Evolutionary conservation across 2,113 vertebrate species (phyloP), one percentile per base, ranked within the genome.

Genomic region (Recurvirostra avosetta): DNA sequence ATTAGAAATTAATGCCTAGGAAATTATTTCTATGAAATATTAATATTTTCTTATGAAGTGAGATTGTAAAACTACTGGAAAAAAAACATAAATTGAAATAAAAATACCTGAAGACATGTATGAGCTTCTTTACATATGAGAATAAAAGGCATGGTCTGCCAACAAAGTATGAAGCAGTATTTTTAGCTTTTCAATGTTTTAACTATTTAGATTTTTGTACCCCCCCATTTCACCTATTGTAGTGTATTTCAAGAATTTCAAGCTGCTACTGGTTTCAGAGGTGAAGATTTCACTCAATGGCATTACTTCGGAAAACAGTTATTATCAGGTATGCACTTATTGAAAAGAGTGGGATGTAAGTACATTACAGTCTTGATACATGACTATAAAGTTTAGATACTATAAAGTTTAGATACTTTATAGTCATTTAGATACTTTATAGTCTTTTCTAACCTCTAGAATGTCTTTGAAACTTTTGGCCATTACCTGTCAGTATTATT

Each of bases 201-300:
- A 82, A 58, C 8, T 22, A 38, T 12, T n/a, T 5, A 38, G 5
- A 70, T 32, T 11, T 73, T 40, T 36, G 10, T 70, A 72, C 3
- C 0, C 1, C 1, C 1, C 9, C 9, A 16, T 4, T 62, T 62
- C 27, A 61, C 8, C 15, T 43, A 8, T 55, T 47, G 78, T 56
- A 40, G 61, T 55, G 34, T 63, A 50, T 56, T 43, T 80, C 25
- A 55, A 50, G 8, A 59, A 72, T 76, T 86, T 76, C 6, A 47
- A 68, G 32, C 11, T 25, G 23, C 3, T 76, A 19, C 20, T 72
- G 14, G 2, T 49, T 61, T 73, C 38, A 53, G 22, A 87, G 11
- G 2, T 65, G 34, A 76, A 65, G 8, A 6, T 84, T 68, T 52
- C 8, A 22, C 34, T 47, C 66, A 43, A 27, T 23, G 19, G 11